phyloP scores from a whole-genome alignment of 2,113 vertebrate genomes.

The Agelaius tricolor region DNA sequence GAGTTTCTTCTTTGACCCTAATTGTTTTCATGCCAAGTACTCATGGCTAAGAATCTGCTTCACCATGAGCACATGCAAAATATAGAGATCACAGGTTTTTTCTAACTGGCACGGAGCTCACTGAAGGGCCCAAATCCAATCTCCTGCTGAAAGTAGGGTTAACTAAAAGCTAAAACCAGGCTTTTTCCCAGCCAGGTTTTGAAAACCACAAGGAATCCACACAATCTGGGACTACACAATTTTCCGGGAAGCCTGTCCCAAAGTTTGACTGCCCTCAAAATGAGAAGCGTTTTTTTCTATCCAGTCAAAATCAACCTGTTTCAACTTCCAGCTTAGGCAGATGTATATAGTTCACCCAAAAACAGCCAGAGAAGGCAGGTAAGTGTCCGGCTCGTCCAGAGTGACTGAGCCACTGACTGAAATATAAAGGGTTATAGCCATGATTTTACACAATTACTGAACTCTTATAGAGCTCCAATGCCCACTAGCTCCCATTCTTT shows the following conservation, averaged over 20 bases:
- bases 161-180: neutral
- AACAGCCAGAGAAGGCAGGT: neutral
- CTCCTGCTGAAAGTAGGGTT: neutral
- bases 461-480: neutral
- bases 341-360: neutral
- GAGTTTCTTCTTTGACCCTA: neutral
- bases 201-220: neutral
- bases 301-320: neutral
- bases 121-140: neutral
- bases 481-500: neutral
- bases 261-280: neutral
- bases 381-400: neutral
- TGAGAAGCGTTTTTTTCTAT: neutral
- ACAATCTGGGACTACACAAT: neutral
- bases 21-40: neutral
- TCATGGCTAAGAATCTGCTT: neutral
- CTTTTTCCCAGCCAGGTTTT: neutral
- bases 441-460: neutral
- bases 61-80: neutral
- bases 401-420: neutral
- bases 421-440: neutral
- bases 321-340: neutral
- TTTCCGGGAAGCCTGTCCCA: neutral
- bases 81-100: neutral
- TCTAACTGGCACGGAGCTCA: neutral